A percentile compares a stretch with the other conserved stretches of the same genome.
These are phyloP conservation scores for Luscinia luscinia DNA, from an alignment of 2,797 vertebrate species.

Conservation along the genomic window DNA sequence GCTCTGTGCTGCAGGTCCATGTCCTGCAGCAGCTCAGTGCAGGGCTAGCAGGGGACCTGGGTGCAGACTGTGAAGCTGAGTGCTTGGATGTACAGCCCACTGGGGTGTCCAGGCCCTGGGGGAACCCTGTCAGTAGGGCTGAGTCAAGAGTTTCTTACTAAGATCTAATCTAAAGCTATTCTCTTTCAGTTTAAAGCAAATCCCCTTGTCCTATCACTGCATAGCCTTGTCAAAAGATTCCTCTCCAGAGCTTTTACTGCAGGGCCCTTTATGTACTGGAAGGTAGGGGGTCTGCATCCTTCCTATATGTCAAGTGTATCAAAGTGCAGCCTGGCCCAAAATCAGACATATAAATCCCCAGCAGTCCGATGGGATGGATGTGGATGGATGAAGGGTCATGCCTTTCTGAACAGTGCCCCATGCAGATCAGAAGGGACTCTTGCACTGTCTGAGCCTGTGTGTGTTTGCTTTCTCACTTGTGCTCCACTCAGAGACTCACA, in stretches of 20 bases:
- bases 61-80: not conserved
- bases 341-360: not conserved
- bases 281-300: not conserved
- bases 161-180: not conserved
- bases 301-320: not conserved
- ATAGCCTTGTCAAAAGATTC: not conserved
- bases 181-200: not conserved
- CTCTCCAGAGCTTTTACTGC: not conserved
- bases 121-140: not conserved
- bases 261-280: not conserved
- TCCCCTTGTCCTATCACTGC: too few species aligned
- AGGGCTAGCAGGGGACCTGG: accelerated
- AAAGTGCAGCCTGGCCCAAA: not conserved
- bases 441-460: not conserved
- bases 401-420: not conserved
- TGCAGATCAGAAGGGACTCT: not conserved
- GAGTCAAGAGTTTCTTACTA: not conserved
- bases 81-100: not conserved
- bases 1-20: accelerated
- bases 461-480: not conserved
- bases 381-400: not conserved
- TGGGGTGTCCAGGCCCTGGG: not conserved
- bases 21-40: not conserved
- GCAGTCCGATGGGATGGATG: accelerated
- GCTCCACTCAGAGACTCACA: not conserved